A percentile compares a stretch with the other conserved stretches of the same genome.
phyloP scores from a whole-genome alignment of 2,797 vertebrate species.

The Ctenosaura bakeri region DNA sequence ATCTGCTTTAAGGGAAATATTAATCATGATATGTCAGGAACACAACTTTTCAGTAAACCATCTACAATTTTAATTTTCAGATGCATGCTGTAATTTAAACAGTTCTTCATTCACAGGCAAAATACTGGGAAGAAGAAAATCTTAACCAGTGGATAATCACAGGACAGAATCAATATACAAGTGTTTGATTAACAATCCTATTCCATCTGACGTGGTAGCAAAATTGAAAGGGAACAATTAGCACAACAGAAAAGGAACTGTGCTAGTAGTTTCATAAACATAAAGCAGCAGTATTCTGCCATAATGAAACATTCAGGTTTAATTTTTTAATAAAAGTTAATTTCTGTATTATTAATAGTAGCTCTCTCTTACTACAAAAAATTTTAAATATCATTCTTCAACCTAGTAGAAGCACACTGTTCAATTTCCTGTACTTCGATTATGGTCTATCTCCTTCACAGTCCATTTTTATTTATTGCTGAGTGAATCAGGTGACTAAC shows the following conservation, averaged over 20 bases:
- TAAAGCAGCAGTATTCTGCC: conserved; percentile 55
- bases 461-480: background rate
- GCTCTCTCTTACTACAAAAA: conserved; percentile 22
- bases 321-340: background rate
- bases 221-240: conserved; percentile 11
- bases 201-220: conserved; percentile 16
- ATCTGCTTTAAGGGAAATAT: background rate
- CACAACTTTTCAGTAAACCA: background rate
- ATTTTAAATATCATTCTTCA: conserved; percentile 15
- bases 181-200: conserved; percentile 10
- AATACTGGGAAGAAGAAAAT: background rate
- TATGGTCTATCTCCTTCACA: background rate
- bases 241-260: conserved; percentile 25
- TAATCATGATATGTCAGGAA: background rate
- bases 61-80: conserved; percentile 3
- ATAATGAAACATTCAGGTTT: conserved; percentile 22
- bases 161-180: conserved; percentile 23
- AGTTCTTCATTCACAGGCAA: conserved; percentile 15
- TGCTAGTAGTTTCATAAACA: conserved; percentile 19
- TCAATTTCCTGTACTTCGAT: background rate
- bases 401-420: background rate
- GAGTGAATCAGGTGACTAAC: background rate
- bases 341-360: background rate
- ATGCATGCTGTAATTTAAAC: background rate
- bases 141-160: conserved; percentile 14